These are phyloP conservation scores for Caenorhabditis briggsae DNA, from an alignment of 1,140 invertebrate genomes.

Conservation along the genomic window DNA sequence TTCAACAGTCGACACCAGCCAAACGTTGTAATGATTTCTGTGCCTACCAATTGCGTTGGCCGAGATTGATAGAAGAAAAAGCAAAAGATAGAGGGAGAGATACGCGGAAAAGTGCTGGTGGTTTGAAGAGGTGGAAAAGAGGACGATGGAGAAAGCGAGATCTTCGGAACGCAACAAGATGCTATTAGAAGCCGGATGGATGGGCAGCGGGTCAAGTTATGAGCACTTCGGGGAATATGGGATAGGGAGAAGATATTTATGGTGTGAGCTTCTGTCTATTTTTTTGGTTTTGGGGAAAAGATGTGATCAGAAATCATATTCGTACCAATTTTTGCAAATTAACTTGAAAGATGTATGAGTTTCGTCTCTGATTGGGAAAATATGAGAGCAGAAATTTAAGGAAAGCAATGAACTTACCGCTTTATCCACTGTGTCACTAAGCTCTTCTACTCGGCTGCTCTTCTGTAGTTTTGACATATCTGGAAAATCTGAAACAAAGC, in stretches of 20 bases:
- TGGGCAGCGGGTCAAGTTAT: slow-evolving; percentile 27
- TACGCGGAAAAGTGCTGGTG: too few relatives aligned
- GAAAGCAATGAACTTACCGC: too few relatives aligned
- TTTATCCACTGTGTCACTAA: slow-evolving; percentile 29
- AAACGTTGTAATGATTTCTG: slow-evolving; percentile 45
- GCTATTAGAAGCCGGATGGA: slow-evolving; percentile 8
- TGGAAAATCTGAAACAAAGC: neutral
- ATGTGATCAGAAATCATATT: neutral
- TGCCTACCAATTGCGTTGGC: slow-evolving; percentile 52
- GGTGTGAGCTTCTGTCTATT: neutral
- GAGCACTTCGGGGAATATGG: slow-evolving; percentile 34
- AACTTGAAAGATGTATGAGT: neutral
- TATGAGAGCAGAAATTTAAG: too few relatives aligned
- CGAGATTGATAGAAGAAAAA: slow-evolving; percentile 49
- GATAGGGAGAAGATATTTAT: neutral
- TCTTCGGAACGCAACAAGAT: slow-evolving; percentile 19
- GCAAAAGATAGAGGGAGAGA: neutral
- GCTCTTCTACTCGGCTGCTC: slow-evolving; percentile 29
- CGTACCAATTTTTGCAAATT: neutral
- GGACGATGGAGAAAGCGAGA: neutral
- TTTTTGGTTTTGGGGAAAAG: neutral
- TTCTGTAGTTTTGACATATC: slow-evolving; percentile 23
- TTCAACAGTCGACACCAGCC: neutral
- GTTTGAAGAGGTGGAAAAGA: too few relatives aligned
- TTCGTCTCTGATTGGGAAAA: too few relatives aligned